Percentiles rank a stretch among this genome's conserved stretches.
phyloP scores from a whole-genome alignment of 64 coral and sea anemone genomes.

The Actinia tenebrosa region DNA sequence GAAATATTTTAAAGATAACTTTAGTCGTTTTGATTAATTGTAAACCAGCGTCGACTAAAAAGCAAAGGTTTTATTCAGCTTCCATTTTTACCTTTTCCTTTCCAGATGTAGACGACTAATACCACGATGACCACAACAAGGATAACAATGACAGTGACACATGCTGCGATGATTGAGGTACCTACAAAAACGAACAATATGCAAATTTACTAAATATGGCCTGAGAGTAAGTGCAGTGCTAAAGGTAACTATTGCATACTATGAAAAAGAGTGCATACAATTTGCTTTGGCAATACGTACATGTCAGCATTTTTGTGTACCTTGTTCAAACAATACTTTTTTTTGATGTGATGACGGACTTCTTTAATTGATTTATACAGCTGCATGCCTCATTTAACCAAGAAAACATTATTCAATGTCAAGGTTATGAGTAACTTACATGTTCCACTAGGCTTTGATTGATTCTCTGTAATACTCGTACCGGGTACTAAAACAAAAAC shows the following conservation, averaged over 20 bases:
- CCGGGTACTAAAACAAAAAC: background rate
- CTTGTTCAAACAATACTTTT: too few species aligned
- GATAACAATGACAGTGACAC: background rate
- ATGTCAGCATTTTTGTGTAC: too few species aligned
- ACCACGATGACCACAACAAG: background rate
- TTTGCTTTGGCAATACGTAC: too few species aligned
- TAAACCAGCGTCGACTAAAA: background rate
- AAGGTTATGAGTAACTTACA: background rate
- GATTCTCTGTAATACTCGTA: background rate
- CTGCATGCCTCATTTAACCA: background rate
- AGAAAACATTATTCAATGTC: too few species aligned
- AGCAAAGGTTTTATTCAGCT: too few species aligned
- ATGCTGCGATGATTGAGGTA: background rate
- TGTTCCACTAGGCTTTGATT: background rate
- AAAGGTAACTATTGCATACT: too few species aligned
- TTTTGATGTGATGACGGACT: too few species aligned
- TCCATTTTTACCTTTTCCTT: too few species aligned
- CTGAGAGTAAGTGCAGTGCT: too few species aligned
- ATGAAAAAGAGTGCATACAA: too few species aligned
- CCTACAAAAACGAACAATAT: background rate
- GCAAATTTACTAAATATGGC: background rate
- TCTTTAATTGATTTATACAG: background rate
- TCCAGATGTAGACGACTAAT: background rate
- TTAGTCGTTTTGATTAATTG: too few species aligned
- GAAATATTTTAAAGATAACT: too few species aligned